phyloP scores from a whole-genome alignment of 2,113 vertebrate genomes.

The Cavia porcellus region DNA sequence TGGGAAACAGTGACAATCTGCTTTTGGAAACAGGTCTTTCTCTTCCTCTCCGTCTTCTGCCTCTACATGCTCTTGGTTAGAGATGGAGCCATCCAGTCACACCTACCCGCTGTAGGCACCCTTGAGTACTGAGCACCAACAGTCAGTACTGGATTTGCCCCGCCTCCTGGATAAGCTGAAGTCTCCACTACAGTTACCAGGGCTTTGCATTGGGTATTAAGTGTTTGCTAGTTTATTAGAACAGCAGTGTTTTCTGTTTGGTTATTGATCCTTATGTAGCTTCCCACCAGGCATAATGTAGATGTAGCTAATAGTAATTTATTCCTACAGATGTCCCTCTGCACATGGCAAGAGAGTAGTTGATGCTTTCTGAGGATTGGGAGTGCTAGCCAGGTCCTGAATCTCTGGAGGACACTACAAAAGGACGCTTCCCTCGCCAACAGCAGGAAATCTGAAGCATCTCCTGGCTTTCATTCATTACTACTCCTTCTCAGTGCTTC shows the following conservation, averaged over 20 bases:
- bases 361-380: not conserved
- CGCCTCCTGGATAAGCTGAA: not conserved
- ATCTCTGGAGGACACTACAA: not conserved
- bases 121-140: not conserved
- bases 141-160: not conserved
- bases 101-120: not conserved
- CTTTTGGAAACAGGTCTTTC: not conserved
- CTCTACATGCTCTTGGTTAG: not conserved
- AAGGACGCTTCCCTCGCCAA: not conserved
- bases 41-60: not conserved
- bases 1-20: not conserved
- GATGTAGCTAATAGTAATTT: too few relatives aligned
- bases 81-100: not conserved
- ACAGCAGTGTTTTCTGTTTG: not conserved
- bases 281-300: not conserved
- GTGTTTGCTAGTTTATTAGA: not conserved
- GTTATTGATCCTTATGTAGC: not conserved
- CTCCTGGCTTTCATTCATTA: not conserved
- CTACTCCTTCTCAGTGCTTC: not conserved
- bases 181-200: not conserved
- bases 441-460: not conserved
- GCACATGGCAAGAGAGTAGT: not conserved
- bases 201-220: not conserved
- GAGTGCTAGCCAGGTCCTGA: rapidly evolving
- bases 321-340: not conserved